phyloP scores from a whole-genome alignment of 2,888 invertebrate genomes.

The Acanthosepion pharaonis region DNA sequence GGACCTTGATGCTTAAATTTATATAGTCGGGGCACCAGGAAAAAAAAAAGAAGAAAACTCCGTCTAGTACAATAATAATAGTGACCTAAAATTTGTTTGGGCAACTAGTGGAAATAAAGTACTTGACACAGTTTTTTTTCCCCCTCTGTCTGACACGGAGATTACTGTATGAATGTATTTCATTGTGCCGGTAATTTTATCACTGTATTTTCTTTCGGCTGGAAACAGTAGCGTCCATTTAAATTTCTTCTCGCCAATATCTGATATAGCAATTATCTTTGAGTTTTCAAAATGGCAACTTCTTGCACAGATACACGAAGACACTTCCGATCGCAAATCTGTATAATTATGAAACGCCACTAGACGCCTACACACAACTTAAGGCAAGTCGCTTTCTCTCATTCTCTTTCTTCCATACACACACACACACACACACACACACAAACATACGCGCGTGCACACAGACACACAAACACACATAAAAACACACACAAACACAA shows the following conservation, averaged over 20 bases:
- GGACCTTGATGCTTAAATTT: too few species aligned
- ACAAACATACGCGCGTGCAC: not conserved
- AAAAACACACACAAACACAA: too few species aligned
- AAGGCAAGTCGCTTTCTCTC: too few species aligned
- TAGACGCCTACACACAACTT: too few species aligned
- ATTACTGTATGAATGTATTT: not conserved
- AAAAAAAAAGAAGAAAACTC: too few species aligned
- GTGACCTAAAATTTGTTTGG: not conserved
- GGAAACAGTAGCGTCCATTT: slow-evolving; percentile 33
- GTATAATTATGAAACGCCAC: not conserved
- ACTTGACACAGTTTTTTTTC: not conserved
- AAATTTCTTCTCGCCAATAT: not conserved
- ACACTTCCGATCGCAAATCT: not conserved
- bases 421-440: not conserved
- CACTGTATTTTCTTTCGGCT: not conserved
- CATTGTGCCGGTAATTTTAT: not conserved
- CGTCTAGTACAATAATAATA: not conserved
- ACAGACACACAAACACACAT: not conserved
- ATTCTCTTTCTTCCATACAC: not conserved
- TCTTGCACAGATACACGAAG: not conserved
- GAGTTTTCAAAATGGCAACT: not conserved
- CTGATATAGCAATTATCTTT: not conserved
- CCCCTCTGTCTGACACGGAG: not conserved
- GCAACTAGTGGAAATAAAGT: not conserved
- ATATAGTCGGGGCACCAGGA: too few species aligned